phyloP scores from a whole-genome alignment of 2,888 invertebrate genomes.

The Hirtodrosophila histrioides region DNA sequence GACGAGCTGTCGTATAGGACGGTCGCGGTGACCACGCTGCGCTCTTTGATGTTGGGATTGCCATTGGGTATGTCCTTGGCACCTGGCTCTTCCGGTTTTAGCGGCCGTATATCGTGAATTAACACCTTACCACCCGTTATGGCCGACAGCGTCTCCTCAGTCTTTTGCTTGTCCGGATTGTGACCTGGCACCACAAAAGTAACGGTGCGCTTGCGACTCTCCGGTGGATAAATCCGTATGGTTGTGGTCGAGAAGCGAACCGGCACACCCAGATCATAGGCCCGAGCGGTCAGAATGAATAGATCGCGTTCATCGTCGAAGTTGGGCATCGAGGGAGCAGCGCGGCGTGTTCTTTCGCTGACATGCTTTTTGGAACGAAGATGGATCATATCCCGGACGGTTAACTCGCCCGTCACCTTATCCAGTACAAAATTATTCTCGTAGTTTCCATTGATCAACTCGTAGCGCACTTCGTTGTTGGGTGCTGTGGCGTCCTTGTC shows the following conservation, averaged over 20 bases:
- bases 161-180: constrained; percentile 89
- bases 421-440: constrained; percentile 91
- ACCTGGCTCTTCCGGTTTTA: constrained; percentile 86
- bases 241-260: constrained; percentile 89
- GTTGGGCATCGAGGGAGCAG: constrained; percentile 4
- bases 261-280: constrained; percentile 94
- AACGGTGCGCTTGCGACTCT: constrained; percentile 90
- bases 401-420: constrained; percentile 91
- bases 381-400: constrained; percentile 85
- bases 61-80: constrained; percentile 86
- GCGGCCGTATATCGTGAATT: constrained; percentile 90
- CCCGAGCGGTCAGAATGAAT: constrained; percentile 89
- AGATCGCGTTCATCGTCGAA: constrained; percentile 57
- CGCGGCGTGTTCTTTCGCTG: constrained; percentile 56
- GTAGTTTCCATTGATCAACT: constrained; percentile 91
- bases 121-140: constrained; percentile 92
- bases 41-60: constrained; percentile 85
- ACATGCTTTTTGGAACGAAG: constrained; percentile 83
- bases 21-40: constrained; percentile 90
- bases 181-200: constrained; percentile 92
- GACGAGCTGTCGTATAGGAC: constrained; percentile 88
- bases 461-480: constrained; percentile 93
- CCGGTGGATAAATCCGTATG: constrained; percentile 91
- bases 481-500: constrained; percentile 93
- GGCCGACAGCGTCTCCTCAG: constrained; percentile 90